Conservation (phyloP, 2,113 vertebrate genomes). For the Myotis lucifugus region DNA sequence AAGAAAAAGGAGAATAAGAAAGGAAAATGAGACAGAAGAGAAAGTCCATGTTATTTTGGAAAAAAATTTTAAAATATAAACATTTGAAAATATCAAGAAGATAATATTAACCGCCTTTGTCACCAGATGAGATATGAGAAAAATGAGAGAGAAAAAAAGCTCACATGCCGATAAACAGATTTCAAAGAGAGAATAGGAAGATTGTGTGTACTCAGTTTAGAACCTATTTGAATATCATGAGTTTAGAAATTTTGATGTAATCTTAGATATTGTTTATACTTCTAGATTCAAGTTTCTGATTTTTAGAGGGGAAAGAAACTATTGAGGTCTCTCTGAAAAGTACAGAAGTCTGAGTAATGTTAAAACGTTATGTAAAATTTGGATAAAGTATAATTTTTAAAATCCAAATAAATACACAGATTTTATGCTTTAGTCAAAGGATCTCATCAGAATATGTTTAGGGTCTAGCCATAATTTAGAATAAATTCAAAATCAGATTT, state of each 20-base stretch:
- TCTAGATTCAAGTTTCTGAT: constrained; percentile 15
- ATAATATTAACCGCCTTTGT: constrained; percentile 9
- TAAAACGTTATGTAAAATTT: neutral
- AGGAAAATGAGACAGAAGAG: neutral
- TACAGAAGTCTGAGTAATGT: constrained; percentile 13
- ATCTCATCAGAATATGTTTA: neutral
- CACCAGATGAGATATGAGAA: neutral
- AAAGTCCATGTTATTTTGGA: neutral
- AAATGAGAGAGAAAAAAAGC: neutral
- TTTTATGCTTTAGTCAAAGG: neutral
- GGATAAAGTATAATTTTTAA: neutral
- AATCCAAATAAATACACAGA: neutral
- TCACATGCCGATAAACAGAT: neutral
- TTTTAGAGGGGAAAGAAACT: neutral
- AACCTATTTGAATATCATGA: neutral
- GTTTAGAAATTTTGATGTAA: constrained; percentile 15
- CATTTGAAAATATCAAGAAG: constrained; percentile 23
- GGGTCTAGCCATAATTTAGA: constrained; percentile 2
- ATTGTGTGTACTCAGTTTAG: neutral
- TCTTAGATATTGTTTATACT: neutral
- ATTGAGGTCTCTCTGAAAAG: neutral
- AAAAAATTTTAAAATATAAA: neutral
- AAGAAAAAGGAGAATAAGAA: neutral
- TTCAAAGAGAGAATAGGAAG: neutral
- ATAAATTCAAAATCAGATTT: neutral